Evolutionary conservation across 1,140 invertebrate genomes (phyloP).

Genomic region (Drosophila santomea): DNA sequence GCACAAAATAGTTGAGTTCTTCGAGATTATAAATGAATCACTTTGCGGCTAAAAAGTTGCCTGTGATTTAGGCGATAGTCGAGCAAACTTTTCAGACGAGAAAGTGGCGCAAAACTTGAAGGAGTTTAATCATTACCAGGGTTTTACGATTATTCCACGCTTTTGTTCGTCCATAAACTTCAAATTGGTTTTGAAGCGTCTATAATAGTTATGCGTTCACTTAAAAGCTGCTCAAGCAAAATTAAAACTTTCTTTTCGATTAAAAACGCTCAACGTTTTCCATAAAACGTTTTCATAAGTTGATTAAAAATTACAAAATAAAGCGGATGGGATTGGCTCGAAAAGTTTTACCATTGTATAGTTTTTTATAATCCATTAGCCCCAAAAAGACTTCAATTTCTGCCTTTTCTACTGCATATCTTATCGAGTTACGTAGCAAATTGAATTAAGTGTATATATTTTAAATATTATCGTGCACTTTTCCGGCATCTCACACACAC

Average conservation of each 20-base stretch:
- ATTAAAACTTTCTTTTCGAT: no score
- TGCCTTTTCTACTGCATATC: background rate
- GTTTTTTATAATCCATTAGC: background rate
- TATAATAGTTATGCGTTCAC: background rate
- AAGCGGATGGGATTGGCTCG: no score
- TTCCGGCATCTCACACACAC: background rate
- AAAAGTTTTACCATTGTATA: background rate
- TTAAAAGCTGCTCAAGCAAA: no score
- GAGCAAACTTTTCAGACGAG: slow-evolving; percentile 19
- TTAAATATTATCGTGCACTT: background rate
- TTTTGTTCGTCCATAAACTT: background rate
- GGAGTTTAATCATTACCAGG: slow-evolving; percentile 1
- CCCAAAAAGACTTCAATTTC: background rate
- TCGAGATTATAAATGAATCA: slow-evolving; percentile 51
- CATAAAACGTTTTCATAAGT: background rate
- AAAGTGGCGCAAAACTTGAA: slow-evolving; percentile 4
- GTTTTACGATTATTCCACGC: background rate
- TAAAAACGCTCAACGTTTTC: no score
- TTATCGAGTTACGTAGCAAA: slow-evolving; percentile 11
- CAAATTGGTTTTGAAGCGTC: background rate
- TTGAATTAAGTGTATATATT: slow-evolving; percentile 7
- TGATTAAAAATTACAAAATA: no score
- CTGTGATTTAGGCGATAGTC: slow-evolving; percentile 13
- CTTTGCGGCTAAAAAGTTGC: slow-evolving; percentile 33
- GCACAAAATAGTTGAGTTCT: slow-evolving; percentile 25